Conservation (phyloP, 1,140 invertebrate genomes). For the Mizuhopecten yessoensis region DNA sequence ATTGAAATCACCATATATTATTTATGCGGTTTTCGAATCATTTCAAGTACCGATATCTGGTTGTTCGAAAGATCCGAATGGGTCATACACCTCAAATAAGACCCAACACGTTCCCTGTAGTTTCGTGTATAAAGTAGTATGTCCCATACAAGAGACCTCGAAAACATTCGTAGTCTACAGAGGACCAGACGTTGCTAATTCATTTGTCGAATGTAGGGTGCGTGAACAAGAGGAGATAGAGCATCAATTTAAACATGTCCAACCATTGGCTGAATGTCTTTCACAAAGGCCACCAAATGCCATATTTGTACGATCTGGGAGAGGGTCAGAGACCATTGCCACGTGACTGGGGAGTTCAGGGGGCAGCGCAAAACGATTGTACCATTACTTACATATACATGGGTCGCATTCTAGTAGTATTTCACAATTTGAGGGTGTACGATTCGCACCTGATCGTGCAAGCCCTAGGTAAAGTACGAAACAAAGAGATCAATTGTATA, state of each 20-base stretch:
- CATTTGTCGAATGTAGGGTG: slow-evolving; percentile 49
- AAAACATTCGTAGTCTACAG: slow-evolving; percentile 47
- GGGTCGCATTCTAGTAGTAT: slow-evolving; percentile 78
- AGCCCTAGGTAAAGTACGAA: slow-evolving; percentile 69
- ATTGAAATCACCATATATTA: neutral
- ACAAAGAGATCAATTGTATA: slow-evolving; percentile 75
- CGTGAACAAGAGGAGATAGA: slow-evolving; percentile 47
- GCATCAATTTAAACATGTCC: slow-evolving; percentile 25
- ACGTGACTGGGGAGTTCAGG: slow-evolving; percentile 60
- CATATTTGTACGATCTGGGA: slow-evolving; percentile 43
- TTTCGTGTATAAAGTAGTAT: slow-evolving; percentile 58
- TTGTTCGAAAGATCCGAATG: neutral
- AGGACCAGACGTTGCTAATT: slow-evolving; percentile 48
- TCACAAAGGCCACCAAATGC: neutral
- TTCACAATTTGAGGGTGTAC: slow-evolving; percentile 82
- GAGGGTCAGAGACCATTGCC: slow-evolving; percentile 56
- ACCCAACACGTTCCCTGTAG: slow-evolving; percentile 43
- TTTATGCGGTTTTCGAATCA: neutral
- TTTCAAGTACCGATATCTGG: slow-evolving; percentile 32
- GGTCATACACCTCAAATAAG: neutral
- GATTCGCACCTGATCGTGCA: too few species aligned
- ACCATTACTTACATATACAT: slow-evolving; percentile 57
- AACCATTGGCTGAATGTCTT: neutral
- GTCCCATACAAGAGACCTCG: neutral
- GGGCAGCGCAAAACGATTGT: slow-evolving; percentile 63